These are phyloP conservation scores for Ambastaia sidthimunki DNA, from an alignment of 2,797 vertebrate species.

Conservation along the genomic window DNA sequence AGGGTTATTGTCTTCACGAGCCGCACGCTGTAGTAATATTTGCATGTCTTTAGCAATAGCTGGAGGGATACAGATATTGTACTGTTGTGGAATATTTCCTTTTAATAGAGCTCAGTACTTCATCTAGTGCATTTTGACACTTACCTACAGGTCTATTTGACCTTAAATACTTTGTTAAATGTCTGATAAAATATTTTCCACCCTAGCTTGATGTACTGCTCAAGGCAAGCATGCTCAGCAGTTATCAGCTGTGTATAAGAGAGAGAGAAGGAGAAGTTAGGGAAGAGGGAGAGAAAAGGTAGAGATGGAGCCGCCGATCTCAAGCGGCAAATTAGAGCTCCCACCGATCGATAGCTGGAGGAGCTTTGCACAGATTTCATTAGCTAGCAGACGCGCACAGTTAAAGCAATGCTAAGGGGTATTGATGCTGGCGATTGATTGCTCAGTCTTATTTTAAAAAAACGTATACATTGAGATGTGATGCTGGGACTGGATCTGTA, in stretches of 20 bases:
- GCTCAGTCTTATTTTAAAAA: conserved; percentile 82
- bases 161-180: conserved; percentile 74
- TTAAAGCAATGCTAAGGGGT: conserved; percentile 87
- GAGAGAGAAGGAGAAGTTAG: conserved; percentile 32
- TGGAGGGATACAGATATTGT: not conserved
- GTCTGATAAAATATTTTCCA: conserved; percentile 73
- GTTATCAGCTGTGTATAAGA: conserved; percentile 55
- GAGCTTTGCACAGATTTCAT: conserved; percentile 82
- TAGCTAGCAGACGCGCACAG: conserved; percentile 78
- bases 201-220: conserved; percentile 71
- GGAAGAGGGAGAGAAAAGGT: conserved; percentile 48
- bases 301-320: conserved; percentile 71
- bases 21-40: conserved; percentile 7
- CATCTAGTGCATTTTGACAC: conserved; percentile 67
- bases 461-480: conserved; percentile 74
- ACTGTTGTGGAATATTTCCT: conserved; percentile 38
- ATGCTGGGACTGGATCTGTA: conserved; percentile 70
- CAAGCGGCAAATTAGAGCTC: conserved; percentile 82
- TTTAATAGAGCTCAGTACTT: conserved; percentile 54
- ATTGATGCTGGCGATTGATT: conserved; percentile 87
- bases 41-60: conserved; percentile 5
- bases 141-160: conserved; percentile 59
- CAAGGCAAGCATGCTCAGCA: conserved; percentile 66
- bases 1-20: not conserved
- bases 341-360: conserved; percentile 80